Evolutionary conservation across 2,888 invertebrate species (phyloP).

Genomic region (Pecten maximus): DNA sequence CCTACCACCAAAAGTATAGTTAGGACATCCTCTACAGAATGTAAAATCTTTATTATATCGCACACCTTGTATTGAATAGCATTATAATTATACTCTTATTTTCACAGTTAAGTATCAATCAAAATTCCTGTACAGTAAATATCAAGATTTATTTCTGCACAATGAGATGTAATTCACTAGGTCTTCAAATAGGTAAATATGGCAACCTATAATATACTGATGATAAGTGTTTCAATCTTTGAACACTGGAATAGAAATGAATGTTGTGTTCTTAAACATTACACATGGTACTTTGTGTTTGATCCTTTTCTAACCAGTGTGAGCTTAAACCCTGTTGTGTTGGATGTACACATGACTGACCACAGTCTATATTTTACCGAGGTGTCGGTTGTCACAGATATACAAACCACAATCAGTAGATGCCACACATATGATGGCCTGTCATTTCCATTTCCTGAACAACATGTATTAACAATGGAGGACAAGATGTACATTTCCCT

Average conservation of each 20-base stretch:
- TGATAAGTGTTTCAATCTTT: no score
- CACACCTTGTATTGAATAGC: background rate
- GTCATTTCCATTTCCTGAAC: constrained; percentile 16
- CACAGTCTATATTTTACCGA: background rate
- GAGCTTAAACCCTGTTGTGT: background rate
- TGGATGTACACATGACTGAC: constrained; percentile 19
- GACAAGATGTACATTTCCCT: background rate
- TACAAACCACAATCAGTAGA: constrained; percentile 5
- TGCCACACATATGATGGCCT: constrained; percentile 26
- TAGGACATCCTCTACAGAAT: background rate
- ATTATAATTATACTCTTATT: background rate
- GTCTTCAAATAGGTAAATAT: no score
- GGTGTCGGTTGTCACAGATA: constrained; percentile 27
- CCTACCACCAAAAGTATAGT: background rate
- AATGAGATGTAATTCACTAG: no score
- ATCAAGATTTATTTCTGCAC: no score
- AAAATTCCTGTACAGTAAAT: no score
- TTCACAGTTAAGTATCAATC: no score
- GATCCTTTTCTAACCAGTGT: background rate
- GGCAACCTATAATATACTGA: no score
- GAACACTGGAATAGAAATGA: background rate
- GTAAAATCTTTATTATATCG: background rate
- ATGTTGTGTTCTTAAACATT: background rate
- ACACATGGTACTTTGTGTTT: background rate
- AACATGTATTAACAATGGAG: background rate